Percentiles rank a stretch among this genome's conserved stretches.
Evolutionary conservation across 2,113 vertebrate species (phyloP).

Genomic region (Tetrax tetrax): DNA sequence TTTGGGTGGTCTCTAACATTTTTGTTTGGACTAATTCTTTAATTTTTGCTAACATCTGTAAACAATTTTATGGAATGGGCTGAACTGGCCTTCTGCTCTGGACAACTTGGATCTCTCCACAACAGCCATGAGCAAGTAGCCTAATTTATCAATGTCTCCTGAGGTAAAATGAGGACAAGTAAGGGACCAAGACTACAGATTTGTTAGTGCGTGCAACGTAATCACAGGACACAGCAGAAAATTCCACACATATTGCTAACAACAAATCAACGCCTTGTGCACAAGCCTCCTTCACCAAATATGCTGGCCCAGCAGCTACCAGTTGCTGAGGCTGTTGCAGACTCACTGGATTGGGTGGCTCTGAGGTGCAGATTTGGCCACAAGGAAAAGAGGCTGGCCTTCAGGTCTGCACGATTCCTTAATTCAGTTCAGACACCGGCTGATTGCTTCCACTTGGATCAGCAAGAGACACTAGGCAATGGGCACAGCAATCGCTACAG

Average conservation of each 20-base stretch:
- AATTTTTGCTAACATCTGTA: constrained; percentile 35
- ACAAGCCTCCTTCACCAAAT: neutral
- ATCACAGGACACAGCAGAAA: neutral
- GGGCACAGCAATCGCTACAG: no score
- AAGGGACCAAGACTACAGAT: neutral
- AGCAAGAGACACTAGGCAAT: neutral
- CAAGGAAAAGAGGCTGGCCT: neutral
- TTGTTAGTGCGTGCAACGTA: neutral
- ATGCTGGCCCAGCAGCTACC: neutral
- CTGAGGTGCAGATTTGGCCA: neutral
- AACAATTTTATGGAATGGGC: constrained; percentile 21
- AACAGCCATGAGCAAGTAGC: neutral
- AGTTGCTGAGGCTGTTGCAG: neutral
- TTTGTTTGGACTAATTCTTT: constrained; percentile 29
- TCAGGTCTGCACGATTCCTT: neutral
- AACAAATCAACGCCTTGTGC: neutral
- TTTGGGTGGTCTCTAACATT: constrained; percentile 50
- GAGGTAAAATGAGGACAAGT: neutral
- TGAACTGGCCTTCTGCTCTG: constrained; percentile 7
- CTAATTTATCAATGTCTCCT: constrained; percentile 5
- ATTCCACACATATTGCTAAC: neutral
- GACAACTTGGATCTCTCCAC: constrained; percentile 6
- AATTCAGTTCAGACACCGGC: neutral
- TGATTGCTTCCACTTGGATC: neutral
- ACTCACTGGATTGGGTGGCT: neutral